Conservation (phyloP, 2,797 vertebrate genomes). For the Lithobates sylvaticus region DNA sequence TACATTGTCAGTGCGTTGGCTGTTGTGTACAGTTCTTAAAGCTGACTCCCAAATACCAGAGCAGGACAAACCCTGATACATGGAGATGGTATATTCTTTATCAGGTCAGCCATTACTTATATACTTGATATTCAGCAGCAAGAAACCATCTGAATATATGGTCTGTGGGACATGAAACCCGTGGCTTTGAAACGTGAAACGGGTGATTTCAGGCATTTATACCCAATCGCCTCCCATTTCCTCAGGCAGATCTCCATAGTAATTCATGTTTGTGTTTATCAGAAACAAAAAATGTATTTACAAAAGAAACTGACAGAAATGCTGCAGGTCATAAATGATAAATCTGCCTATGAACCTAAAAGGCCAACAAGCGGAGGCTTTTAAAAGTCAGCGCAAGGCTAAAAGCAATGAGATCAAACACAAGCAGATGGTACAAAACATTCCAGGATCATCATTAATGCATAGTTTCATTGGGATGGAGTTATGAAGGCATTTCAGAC, state of each 20-base stretch:
- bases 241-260: slow-evolving; percentile 24
- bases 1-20: too few species aligned
- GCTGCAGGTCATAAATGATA: neutral
- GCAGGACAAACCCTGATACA: neutral
- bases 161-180: slow-evolving; percentile 2
- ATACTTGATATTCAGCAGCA: neutral
- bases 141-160: neutral
- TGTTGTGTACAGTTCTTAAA: too few species aligned
- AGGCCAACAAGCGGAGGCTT: neutral
- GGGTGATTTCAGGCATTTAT: neutral
- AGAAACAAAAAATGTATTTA: slow-evolving; percentile 4
- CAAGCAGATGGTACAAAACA: too few species aligned
- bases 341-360: neutral
- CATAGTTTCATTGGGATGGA: too few species aligned
- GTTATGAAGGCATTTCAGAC: too few species aligned
- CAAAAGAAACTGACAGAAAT: neutral
- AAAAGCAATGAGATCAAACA: neutral
- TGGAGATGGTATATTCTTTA: neutral
- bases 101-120: neutral
- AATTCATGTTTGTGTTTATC: slow-evolving; percentile 17
- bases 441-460: too few species aligned
- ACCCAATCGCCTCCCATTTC: neutral
- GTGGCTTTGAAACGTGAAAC: neutral
- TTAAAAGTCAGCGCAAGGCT: neutral
- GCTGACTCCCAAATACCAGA: neutral